A percentile compares a stretch with the other conserved stretches of the same genome.
phyloP scores from a whole-genome alignment of 1,140 invertebrate genomes.

The Zaprionus kolodkinae region DNA sequence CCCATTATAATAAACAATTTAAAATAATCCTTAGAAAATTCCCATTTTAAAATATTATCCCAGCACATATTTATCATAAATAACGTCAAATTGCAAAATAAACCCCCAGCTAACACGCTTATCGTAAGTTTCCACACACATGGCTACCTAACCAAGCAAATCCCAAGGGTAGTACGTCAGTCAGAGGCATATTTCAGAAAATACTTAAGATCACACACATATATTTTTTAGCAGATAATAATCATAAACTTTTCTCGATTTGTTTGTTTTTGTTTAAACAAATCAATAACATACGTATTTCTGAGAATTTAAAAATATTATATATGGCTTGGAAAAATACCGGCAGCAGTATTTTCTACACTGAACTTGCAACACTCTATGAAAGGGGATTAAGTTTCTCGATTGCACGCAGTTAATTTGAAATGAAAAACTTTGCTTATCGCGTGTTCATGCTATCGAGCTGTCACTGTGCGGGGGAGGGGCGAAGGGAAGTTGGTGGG shows the following conservation, averaged over 20 bases:
- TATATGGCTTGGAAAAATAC: not conserved
- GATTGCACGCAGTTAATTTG: not conserved
- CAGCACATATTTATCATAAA: too few relatives aligned
- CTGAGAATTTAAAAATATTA: not conserved
- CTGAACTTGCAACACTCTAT: not conserved
- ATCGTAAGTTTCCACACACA: not conserved
- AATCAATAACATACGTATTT: too few relatives aligned
- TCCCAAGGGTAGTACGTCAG: not conserved
- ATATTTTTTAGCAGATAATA: not conserved
- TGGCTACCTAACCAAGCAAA: not conserved
- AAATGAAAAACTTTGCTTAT: not conserved
- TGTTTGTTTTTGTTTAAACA: too few relatives aligned
- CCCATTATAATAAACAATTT: too few relatives aligned
- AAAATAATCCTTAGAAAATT: too few relatives aligned
- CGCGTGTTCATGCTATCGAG: constrained; percentile 14
- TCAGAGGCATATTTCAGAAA: not conserved
- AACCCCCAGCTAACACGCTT: not conserved
- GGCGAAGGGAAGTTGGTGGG: too few relatives aligned
- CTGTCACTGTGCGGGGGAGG: not conserved
- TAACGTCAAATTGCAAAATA: too few relatives aligned
- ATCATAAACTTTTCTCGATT: not conserved
- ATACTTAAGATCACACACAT: not conserved
- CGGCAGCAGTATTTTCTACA: not conserved
- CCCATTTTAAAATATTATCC: too few relatives aligned
- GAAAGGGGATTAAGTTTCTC: not conserved